Evolutionary conservation across 1,140 invertebrate genomes (phyloP).

Genomic region (Pseudomyrmex flavicornis): DNA sequence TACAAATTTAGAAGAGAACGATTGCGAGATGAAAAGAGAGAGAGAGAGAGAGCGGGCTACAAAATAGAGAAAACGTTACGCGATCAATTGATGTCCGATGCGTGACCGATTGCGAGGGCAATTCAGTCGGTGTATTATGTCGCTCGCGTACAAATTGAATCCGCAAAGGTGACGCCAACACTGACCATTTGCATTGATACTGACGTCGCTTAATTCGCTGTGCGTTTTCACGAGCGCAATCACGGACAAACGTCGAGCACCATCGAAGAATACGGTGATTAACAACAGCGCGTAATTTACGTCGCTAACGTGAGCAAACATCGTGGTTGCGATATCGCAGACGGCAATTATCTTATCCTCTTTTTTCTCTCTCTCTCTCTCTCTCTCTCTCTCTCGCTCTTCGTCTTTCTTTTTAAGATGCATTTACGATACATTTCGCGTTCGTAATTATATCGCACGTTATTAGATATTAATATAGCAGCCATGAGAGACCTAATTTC

Average conservation of each 20-base stretch:
- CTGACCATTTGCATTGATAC: constrained; percentile 10
- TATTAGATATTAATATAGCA: constrained; percentile 48
- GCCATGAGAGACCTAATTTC: constrained; percentile 49
- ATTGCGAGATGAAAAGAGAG: no score
- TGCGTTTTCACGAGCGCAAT: constrained; percentile 16
- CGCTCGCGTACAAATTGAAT: constrained; percentile 43
- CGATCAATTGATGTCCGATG: constrained; percentile 15
- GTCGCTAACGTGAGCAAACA: constrained; percentile 27
- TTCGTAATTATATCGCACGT: constrained; percentile 53
- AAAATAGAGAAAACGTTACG: constrained; percentile 4
- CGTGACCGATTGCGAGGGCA: constrained; percentile 17
- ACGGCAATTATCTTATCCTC: constrained; percentile 9
- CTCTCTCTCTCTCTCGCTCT: constrained; percentile 21
- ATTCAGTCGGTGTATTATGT: constrained; percentile 31
- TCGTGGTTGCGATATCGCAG: neutral
- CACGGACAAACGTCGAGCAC: neutral
- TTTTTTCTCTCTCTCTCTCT: neutral
- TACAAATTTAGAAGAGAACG: constrained; percentile 17
- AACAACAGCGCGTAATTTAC: constrained; percentile 38
- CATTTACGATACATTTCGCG: constrained; percentile 16
- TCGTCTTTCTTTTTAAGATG: neutral
- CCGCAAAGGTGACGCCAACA: constrained; percentile 20
- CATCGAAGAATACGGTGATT: constrained; percentile 46
- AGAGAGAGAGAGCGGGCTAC: neutral
- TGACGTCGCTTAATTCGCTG: constrained; percentile 10